Base-by-base conservation (phyloP, 2,888 invertebrate species). In the Agonopterix arenella region DNA sequence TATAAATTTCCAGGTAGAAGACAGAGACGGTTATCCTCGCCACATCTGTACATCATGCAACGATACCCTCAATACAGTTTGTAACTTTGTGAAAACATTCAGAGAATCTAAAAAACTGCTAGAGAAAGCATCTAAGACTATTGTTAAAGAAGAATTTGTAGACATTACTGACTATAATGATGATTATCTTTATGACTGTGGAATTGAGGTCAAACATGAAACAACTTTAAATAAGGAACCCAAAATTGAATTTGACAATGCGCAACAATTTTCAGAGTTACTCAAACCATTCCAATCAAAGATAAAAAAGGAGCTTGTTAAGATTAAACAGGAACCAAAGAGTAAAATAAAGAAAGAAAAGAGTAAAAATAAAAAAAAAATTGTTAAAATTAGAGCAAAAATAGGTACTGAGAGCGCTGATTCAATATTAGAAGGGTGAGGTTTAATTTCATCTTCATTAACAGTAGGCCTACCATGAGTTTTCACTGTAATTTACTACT, bases 11-110 rank as follows among this genome's bases (percentile, higher is more conserved):
- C 70, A 89, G 88, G 62, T 89, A 56, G 73, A 84, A 65, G 81
- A 88, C 56, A 53, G 76, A 38, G 69, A 73, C 47, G 86, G 85
- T 36, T 83, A 73, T 61, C 88, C 88, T 44, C 72, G 70, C 45
- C 68, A 67, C 54, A 81, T 88, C 52, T 89, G 88, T 63, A 55
- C 61, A 8, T 52, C 54, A 18, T 89, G 88, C 64, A 71, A 73
- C 54, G 58, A 62, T 11, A 74, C 66, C 4, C 57, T 88, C 55
- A 69, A 81, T 38, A 64, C 62, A 37, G 56, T 79, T 8, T 69
- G 54, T 43, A 66, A 68, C 53, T 86, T 89, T 53, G 73, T 86
- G 13, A 69, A 68, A 49, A 80, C 71, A 62, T 86, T 72, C 59
- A 80, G 65, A 55, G 70, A 77, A 46, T 71, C 77, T 47, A 64